Evolutionary conservation across 2,797 vertebrate species (phyloP), one percentile per base, ranked within the genome.

Genomic region (Argyrosomus regius): DNA sequence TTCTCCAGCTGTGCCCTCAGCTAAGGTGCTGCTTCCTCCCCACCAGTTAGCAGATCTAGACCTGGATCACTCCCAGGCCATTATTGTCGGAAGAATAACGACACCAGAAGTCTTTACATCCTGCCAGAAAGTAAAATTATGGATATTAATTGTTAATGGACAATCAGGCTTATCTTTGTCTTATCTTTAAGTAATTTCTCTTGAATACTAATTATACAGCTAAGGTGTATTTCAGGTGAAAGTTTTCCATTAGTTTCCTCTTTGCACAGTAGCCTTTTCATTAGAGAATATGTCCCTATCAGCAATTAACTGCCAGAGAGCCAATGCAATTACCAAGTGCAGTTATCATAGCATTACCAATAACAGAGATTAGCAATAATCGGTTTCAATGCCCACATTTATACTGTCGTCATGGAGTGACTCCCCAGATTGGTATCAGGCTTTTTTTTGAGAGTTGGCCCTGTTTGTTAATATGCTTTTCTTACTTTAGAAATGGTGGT

Each of bases 351-450:
- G 69, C 77, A 74, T 84, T 87, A 86, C 83, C 88, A 91, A 87
- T 87, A 86, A 89, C 84, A 87, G 68, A 86, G 87, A 92, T 92
- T 82, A 87, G 71, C 74, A 87, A 82, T 89, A 88, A 89, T 87
- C 88, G 88, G 46, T 50, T 35, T 64, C 75, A 79, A 43, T 64
- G 53, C 52, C 73, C 52, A 64, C 59, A 82, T 85, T 85, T 85
- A 83, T 73, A 39, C 63, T 76, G 52, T 78, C 53, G 84, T 81
- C 65, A 26, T 46, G 61, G 50, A 77, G 73, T 80, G 71, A 88
- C 46, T 82, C 59, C 24, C 5, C 41, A 80, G 81, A 77, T 74
- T 76, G 68, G 39, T 64, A 82, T 83, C 68, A 48, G 59, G 46
- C 59, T 83, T 79, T 79, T 53, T 83, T 80, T 80, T 69, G 75